Conservation (phyloP, 2,797 vertebrate species). For the Triplophysa yarkandensis region DNA sequence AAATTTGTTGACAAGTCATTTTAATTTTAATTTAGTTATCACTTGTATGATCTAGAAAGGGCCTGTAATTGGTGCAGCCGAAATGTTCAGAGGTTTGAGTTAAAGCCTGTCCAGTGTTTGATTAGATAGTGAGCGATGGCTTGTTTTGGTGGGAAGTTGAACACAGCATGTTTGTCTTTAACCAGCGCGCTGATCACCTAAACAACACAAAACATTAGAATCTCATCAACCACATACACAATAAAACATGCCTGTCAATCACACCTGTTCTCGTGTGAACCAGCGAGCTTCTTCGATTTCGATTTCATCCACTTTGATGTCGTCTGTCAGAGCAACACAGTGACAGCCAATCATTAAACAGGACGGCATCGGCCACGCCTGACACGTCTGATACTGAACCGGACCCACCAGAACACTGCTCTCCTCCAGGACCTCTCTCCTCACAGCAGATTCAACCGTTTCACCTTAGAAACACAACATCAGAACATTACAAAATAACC, state of each 20-base stretch:
- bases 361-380: slow-evolving; percentile 97
- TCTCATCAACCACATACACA: background rate
- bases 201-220: slow-evolving; percentile 23
- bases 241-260: background rate
- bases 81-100: slow-evolving; percentile 52
- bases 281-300: slow-evolving; percentile 95
- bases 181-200: slow-evolving; percentile 82
- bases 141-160: background rate
- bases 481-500: background rate
- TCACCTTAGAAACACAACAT: slow-evolving; percentile 75
- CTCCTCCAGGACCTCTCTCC: slow-evolving; percentile 92
- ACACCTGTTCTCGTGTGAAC: slow-evolving; percentile 91
- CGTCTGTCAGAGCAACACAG: slow-evolving; percentile 84
- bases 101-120: slow-evolving; percentile 6
- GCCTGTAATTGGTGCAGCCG: background rate
- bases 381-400: slow-evolving; percentile 88
- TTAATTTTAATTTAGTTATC: background rate
- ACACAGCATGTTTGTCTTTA: slow-evolving; percentile 67
- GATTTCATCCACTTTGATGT: slow-evolving; percentile 87
- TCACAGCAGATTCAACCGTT: slow-evolving; percentile 88
- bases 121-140: background rate
- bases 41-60: background rate
- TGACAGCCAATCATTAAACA: slow-evolving; percentile 94
- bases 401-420: slow-evolving; percentile 85
- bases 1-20: no score